These are phyloP conservation scores for Xanthorhoe spadicearia DNA, from an alignment of 2,888 invertebrate genomes.

Conservation along the genomic window DNA sequence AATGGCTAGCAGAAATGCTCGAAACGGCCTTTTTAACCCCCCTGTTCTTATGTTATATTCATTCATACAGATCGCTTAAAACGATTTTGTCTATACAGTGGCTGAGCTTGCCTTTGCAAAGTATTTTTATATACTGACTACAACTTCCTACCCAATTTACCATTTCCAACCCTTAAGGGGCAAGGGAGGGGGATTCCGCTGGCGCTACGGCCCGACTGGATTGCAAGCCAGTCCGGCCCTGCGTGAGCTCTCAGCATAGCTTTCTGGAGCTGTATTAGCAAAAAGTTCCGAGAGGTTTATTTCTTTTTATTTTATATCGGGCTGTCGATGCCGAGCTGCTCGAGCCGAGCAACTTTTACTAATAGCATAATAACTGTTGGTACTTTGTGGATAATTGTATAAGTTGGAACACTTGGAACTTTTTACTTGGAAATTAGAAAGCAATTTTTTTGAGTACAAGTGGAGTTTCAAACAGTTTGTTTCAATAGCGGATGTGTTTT, in stretches of 20 bases:
- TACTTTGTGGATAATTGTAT: slow-evolving; percentile 19
- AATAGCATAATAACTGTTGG: slow-evolving; percentile 1
- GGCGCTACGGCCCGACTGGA: too few species aligned
- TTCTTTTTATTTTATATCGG: slow-evolving; percentile 20
- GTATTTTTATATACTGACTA: too few species aligned
- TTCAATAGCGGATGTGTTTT: not conserved
- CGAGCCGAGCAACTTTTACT: slow-evolving; percentile 3
- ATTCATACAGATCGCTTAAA: too few species aligned
- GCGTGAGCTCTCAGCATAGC: not conserved
- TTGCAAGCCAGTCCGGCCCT: too few species aligned
- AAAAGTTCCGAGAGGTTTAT: slow-evolving; percentile 22
- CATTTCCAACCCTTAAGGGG: too few species aligned
- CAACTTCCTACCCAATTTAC: too few species aligned
- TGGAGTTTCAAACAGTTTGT: not conserved
- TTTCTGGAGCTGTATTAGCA: slow-evolving; percentile 11
- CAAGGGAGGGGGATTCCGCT: too few species aligned
- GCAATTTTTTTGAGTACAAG: not conserved
- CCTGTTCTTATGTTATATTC: too few species aligned
- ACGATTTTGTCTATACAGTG: too few species aligned
- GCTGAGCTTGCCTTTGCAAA: too few species aligned
- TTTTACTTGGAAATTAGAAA: slow-evolving; percentile 11
- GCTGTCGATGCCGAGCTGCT: slow-evolving; percentile 10
- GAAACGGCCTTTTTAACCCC: too few species aligned
- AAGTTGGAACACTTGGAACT: slow-evolving; percentile 3
- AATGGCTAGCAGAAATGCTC: too few species aligned